Evolutionary conservation across 2,113 vertebrate genomes (phyloP).

Genomic region (Apeltes quadracus): DNA sequence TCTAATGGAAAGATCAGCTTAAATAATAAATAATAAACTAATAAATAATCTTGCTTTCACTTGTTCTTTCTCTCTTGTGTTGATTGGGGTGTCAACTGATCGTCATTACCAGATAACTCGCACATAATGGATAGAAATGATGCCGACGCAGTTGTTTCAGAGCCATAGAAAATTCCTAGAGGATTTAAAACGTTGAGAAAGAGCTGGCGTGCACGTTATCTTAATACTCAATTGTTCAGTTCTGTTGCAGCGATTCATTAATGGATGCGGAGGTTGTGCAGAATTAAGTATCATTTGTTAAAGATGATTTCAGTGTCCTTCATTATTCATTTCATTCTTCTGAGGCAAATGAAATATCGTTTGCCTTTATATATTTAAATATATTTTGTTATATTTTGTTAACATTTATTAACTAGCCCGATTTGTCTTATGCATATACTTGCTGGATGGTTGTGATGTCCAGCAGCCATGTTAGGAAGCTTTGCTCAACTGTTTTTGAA

Average conservation of each 20-base stretch:
- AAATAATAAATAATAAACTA: too few species aligned
- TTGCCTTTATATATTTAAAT: too few species aligned
- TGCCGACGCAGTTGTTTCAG: conserved; percentile 9
- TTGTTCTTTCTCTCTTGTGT: background rate
- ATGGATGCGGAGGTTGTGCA: conserved; percentile 35
- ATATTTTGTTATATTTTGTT: too few species aligned
- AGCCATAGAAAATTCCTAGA: background rate
- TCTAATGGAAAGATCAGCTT: conserved; percentile 8
- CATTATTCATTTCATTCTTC: conserved; percentile 17
- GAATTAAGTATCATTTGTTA: conserved; percentile 47
- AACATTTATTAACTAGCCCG: too few species aligned
- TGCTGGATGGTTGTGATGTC: background rate
- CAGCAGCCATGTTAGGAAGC: background rate
- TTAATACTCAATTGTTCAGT: conserved; percentile 58
- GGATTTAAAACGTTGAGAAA: conserved; percentile 30
- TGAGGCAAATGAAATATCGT: background rate
- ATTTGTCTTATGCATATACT: too few species aligned
- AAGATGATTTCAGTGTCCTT: conserved; percentile 1
- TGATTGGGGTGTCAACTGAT: conserved; percentile 27
- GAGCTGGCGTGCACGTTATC: conserved; percentile 30
- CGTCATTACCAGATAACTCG: conserved; percentile 15
- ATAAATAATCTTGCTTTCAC: conserved; percentile 3
- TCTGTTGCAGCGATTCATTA: conserved; percentile 47
- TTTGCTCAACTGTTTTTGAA: too few species aligned
- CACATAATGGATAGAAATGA: conserved; percentile 21